These are phyloP conservation scores for Scaptomyza montana DNA, from an alignment of 1,140 invertebrate species.

Conservation along the genomic window DNA sequence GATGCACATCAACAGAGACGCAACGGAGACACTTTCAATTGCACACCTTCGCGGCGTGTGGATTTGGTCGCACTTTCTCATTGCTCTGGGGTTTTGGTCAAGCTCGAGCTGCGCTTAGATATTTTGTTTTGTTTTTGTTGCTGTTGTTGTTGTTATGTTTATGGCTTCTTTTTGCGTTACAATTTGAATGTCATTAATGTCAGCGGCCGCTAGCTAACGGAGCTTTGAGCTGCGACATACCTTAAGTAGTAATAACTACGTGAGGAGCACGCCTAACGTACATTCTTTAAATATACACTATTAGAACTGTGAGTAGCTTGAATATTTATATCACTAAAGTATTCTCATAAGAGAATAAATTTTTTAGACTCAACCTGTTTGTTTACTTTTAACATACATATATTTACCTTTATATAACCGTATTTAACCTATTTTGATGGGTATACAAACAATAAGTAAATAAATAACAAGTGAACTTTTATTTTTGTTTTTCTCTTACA, in stretches of 20 bases:
- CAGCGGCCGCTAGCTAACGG: conserved; percentile 66
- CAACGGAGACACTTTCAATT: conserved; percentile 74
- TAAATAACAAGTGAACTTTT: conserved; percentile 14
- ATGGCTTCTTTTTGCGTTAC: conserved; percentile 76
- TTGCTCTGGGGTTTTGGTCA: conserved; percentile 18
- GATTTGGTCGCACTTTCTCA: conserved; percentile 63
- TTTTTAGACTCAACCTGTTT: not conserved
- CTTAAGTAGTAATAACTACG: not conserved
- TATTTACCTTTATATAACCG: not conserved
- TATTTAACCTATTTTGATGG: conserved; percentile 34
- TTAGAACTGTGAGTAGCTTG: not conserved
- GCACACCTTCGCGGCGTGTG: conserved; percentile 47
- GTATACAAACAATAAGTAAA: conserved; percentile 31
- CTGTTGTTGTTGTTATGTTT: conserved; percentile 49
- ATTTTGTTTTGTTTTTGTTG: conserved; percentile 20
- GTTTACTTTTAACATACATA: not conserved
- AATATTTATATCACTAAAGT: not conserved
- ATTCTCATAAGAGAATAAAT: not conserved
- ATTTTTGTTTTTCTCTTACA: conserved; percentile 9
- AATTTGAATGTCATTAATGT: conserved; percentile 78
- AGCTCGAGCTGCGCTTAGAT: conserved; percentile 61
- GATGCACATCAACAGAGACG: conserved; percentile 60
- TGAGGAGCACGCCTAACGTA: not conserved
- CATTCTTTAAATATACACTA: conserved; percentile 22
- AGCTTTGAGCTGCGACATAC: conserved; percentile 41